Evolutionary conservation across 1,140 invertebrate genomes (phyloP), one percentile per base, ranked within the genome.

Genomic region (Drosophila rufa): DNA sequence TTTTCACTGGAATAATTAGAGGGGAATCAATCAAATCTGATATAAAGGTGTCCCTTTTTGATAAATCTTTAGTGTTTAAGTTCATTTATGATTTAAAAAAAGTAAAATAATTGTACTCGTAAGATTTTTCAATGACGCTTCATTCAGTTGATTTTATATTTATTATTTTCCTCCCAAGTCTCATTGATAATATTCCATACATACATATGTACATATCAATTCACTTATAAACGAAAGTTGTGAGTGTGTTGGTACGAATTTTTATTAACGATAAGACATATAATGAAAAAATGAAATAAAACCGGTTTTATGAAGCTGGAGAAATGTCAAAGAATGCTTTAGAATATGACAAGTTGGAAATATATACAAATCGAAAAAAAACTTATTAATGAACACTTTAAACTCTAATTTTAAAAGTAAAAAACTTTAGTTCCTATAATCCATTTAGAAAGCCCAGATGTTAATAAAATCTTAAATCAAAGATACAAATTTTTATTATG

Each of bases 251-350:
- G 19, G 7, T 46, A 48, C 14, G 33, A 38, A 38, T 59, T 33
- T 38, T 46, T 25, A 46, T 61, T 64, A 46, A 17, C 47, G 62
- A 70, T 70, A 70, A 70, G 67, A 14, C 62, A n/a, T 40, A 45
- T 43, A 45, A 42, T 40, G 22, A 42, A 36, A 14, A 38, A 47
- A 27, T 40, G 14, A 14, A 64, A 65, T 22, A 40, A 25, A 64
- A 42, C 36, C 14, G 60, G 36, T 45, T 50, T 53, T 12, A 22
- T 11, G 17, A 12, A 38, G 30, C 30, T 9, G 6, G n/a, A 53
- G 42, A 22, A 62, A 48, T 51, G n/a, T 53, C n/a, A 53, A 36
- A 36, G 9, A 36, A 36, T 19, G 19, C 51, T 3, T 36, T 53
- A 8, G 27, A 53, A 36, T 7, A 30, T 6, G n/a, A 11, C 1